Percentiles rank a stretch among this genome's conserved stretches.
These are phyloP conservation scores for Micromys minutus DNA, from an alignment of 2,113 vertebrate species.

Conservation along the genomic window DNA sequence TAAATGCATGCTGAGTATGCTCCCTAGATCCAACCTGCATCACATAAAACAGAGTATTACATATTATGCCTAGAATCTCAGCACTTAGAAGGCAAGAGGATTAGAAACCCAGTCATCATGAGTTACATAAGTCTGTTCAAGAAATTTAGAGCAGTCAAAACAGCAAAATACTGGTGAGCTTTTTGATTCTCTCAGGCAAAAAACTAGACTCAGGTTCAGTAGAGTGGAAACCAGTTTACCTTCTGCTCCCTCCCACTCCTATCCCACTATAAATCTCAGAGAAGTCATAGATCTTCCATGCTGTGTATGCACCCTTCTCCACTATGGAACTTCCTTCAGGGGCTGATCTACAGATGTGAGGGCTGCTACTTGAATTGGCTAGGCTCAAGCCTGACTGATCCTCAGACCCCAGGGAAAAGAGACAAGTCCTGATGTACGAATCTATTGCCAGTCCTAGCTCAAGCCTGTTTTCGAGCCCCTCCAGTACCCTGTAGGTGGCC, in stretches of 20 bases:
- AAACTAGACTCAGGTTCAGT: conserved; percentile 19
- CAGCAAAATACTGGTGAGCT: background rate
- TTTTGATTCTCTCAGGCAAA: background rate
- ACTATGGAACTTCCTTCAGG: background rate
- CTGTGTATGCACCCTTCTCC: background rate
- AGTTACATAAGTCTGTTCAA: background rate
- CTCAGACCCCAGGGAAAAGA: background rate
- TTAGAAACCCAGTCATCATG: background rate
- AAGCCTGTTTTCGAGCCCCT: background rate
- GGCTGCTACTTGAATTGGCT: background rate
- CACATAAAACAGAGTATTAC: background rate
- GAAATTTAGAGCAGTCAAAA: background rate
- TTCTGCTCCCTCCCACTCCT: background rate
- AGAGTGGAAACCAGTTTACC: background rate
- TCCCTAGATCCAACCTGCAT: too few relatives aligned
- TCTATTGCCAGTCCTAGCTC: background rate
- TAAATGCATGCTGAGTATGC: background rate
- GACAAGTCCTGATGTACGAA: background rate
- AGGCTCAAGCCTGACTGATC: background rate
- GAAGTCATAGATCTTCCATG: background rate
- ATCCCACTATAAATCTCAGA: background rate
- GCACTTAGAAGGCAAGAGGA: background rate
- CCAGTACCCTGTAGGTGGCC: background rate
- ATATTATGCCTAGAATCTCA: background rate
- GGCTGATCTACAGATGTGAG: background rate